Base-by-base conservation (phyloP, 2,113 vertebrate genomes). In the Carassius carassius region DNA sequence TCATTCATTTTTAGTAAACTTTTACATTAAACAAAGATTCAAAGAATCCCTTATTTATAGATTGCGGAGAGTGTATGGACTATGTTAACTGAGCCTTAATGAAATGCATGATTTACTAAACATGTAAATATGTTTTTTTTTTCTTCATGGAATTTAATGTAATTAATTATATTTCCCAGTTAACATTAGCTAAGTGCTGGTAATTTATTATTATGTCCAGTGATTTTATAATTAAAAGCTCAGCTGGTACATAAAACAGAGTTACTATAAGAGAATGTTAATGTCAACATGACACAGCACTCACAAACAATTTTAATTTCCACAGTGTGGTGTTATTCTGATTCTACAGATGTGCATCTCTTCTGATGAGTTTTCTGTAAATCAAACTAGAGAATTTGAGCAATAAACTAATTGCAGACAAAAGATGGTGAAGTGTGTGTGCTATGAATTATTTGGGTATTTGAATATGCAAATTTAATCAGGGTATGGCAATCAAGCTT, bases 121-220 rank as follows among this genome's bases (percentile, higher is more conserved):
- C 21, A 69, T 69, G 16, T 37, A 37, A 70, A 21, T 37, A 21
- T 25, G 69, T 79, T 79, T 58, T 56, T 23, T 77, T 29, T 67
- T 74, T 8, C 23, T 35, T 35, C 35, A 35, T 35, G 35, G 35
- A 35, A 44, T 75, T 51, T 86, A 84, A 89, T 88, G 83, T 85
- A 87, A 88, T 89, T 37, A 29, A 37, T 78, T 58, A 79, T 87
- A 87, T 54, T 85, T 88, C 75, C 90, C 72, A 74, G 72, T 90
- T 83, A 63, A 63, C 72, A 87, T 87, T 78, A 81, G 88, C 89
- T 87, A 35, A 29, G 29, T 83, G 78, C 79, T 51, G 35, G 85
- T 86, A 56, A 84, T 86, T 79, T 72, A 37, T 74, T 78, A 49
- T 89, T 63, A 85, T 85, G 81, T 14, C 60, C 85, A 86, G 41